A percentile compares a stretch with the other conserved stretches of the same genome.
These are phyloP conservation scores for Sitta europaea DNA, from an alignment of 2,113 vertebrate genomes.

Conservation along the genomic window DNA sequence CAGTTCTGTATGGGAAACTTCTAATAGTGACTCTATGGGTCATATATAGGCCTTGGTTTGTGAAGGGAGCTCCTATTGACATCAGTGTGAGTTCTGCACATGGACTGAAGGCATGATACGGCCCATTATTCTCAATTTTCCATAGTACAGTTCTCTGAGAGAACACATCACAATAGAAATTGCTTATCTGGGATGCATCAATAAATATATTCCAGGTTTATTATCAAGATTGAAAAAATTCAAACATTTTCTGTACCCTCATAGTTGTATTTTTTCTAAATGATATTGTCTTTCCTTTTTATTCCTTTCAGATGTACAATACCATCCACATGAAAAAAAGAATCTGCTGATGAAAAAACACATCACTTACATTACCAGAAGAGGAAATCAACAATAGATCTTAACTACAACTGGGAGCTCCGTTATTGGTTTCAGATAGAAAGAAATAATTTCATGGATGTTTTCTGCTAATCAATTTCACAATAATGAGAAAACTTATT, in stretches of 20 bases:
- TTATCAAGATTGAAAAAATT: background rate
- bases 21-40: slow-evolving; percentile 21
- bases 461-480: background rate
- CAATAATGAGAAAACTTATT: background rate
- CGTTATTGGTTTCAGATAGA: background rate
- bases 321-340: background rate
- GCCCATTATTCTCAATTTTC: slow-evolving; percentile 66
- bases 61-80: slow-evolving; percentile 11
- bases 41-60: background rate
- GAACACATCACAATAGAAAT: slow-evolving; percentile 48
- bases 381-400: background rate
- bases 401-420: background rate
- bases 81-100: slow-evolving; percentile 40
- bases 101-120: slow-evolving; percentile 36
- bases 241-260: background rate
- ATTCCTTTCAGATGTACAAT: background rate
- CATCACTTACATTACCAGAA: background rate
- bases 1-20: slow-evolving; percentile 47
- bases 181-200: slow-evolving; percentile 25
- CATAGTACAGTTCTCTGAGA: slow-evolving; percentile 4
- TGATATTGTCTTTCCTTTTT: background rate
- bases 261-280: background rate
- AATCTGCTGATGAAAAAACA: background rate
- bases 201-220: slow-evolving; percentile 17
- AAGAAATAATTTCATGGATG: background rate